Evolutionary conservation across 2,888 invertebrate species (phyloP), one percentile per base, ranked within the genome.

Genomic region (Synanthedon vespiformis): DNA sequence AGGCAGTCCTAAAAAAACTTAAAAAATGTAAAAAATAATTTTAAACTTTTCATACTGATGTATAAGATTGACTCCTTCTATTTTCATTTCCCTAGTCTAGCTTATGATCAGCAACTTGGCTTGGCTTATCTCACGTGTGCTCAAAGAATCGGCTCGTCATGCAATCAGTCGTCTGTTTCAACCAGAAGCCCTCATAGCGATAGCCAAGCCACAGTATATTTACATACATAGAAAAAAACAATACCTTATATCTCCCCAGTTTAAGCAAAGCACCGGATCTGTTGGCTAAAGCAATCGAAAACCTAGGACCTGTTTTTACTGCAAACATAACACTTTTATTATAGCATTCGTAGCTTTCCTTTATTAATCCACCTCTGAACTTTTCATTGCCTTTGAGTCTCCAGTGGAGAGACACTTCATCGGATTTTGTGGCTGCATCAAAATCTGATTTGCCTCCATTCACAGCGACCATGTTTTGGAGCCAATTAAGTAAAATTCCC

Each of bases 181-280:
- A 34, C 34, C 34, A 34, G 6, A 34, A 10, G 10, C 34, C 34
- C 34, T 10, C 8, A 34, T 34, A 10, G 8, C 10, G 6, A 34
- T 34, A 34, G 10, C 34, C 10, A 34, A 34, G 34, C 34, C 8
- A 34, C 34, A 34, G 10, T 40, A 51, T 51, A 51, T 49, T 49
- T 16, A 48, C 13, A 3, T 49, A 49, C 13, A 14, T 6, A 22
- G 27, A 18, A 40, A 54, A 58, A n/a, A 54, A 58, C 1, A 44
- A 14, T 13, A 92, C 92, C 82, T 90, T 67, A 73, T 85, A 92
- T 63, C 85, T 83, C 54, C 88, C 84, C 68, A 92, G 67, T 59
- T 89, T 86, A 62, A 90, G 84, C 49, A 91, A 80, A 8, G 90
- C 89, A 14, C 92, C 93, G 11, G 93, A 93, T 68, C 93, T 85